These are phyloP conservation scores for Endotricha flammealis DNA, from an alignment of 2,888 invertebrate species.

Conservation along the genomic window DNA sequence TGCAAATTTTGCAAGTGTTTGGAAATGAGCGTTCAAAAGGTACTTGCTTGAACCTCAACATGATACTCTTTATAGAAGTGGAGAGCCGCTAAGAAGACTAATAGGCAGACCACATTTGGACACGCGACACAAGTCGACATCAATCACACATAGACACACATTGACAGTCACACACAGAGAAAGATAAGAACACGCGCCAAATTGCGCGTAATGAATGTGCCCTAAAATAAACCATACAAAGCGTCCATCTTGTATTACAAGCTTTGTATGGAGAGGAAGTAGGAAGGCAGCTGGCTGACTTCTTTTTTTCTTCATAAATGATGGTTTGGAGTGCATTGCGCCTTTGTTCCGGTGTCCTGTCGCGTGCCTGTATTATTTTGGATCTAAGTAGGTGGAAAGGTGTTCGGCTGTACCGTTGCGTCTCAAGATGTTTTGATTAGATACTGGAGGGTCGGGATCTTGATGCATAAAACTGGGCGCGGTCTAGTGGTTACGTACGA, in stretches of 20 bases:
- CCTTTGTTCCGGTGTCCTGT: constrained; percentile 67
- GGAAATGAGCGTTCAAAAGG: too few species aligned
- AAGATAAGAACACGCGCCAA: constrained; percentile 76
- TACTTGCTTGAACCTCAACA: too few species aligned
- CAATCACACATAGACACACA: constrained; percentile 30
- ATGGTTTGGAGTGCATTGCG: constrained; percentile 68
- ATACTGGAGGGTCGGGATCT: constrained; percentile 21
- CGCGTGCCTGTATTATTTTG: constrained; percentile 65
- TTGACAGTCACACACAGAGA: constrained; percentile 33
- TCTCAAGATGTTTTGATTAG: constrained; percentile 60
- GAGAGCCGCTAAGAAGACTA: too few species aligned
- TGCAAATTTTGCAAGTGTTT: too few species aligned
- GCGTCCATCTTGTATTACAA: constrained; percentile 70
- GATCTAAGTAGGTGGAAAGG: constrained; percentile 71
- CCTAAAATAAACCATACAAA: constrained; percentile 67
- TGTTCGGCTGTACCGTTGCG: constrained; percentile 60
- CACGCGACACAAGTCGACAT: constrained; percentile 15
- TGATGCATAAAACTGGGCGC: too few species aligned
- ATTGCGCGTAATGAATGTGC: constrained; percentile 68
- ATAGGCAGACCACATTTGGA: neutral
- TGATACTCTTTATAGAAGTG: too few species aligned
- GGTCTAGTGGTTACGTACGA: too few species aligned
- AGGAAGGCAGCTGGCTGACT: constrained; percentile 72
- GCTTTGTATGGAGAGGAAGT: constrained; percentile 71
- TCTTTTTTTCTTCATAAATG: constrained; percentile 70